phyloP scores from a whole-genome alignment of 1,140 invertebrate species.

The honey bee (Apis mellifera) region Amel_HAv3.1 CM009932.2:8247001-8247500 shows the following conservation, averaged over 20 bases:
- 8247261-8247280: conserved; percentile 47
- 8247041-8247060: not conserved
- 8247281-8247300: conserved; percentile 35
- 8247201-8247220: conserved; percentile 10
- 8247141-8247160: too few relatives aligned
- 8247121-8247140: too few relatives aligned
- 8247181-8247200: not conserved
- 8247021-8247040: conserved; percentile 7
- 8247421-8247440: conserved; percentile 53
- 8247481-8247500: conserved; percentile 40
- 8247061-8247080: not conserved
- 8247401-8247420: conserved; percentile 60
- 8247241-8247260: not conserved
- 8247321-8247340: conserved; percentile 35
- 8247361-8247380: conserved; percentile 56
- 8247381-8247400: conserved; percentile 30
- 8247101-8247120: too few relatives aligned
- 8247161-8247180: too few relatives aligned
- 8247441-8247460: conserved; percentile 35
- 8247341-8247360: conserved; percentile 53
- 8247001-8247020: conserved; percentile 5
- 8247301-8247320: conserved; percentile 17
- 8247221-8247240: too few relatives aligned
- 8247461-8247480: conserved; percentile 53
- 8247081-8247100: not conserved